These are phyloP conservation scores for Teleopsis dalmanni DNA, from an alignment of 1,140 invertebrate species.

Conservation along the genomic window DNA sequence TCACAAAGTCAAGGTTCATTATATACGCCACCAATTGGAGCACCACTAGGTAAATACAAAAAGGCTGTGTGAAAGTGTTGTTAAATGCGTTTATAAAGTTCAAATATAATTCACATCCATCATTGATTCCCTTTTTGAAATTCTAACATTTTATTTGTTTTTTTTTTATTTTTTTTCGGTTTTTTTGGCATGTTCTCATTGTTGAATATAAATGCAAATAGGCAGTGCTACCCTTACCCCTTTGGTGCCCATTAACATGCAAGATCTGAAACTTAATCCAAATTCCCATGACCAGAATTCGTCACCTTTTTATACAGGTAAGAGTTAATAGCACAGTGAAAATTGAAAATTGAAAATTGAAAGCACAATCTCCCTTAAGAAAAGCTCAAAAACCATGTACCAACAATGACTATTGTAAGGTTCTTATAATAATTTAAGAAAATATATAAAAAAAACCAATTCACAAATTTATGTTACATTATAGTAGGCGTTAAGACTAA, in stretches of 20 bases:
- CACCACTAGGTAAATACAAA: conserved; percentile 57
- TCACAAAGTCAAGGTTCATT: conserved; percentile 62
- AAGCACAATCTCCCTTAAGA: no score
- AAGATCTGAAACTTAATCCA: conserved; percentile 63
- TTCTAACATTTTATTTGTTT: neutral
- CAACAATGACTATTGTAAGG: no score
- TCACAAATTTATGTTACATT: no score
- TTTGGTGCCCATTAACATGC: conserved; percentile 68
- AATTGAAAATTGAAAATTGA: no score
- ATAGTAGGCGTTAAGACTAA: no score
- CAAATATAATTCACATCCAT: neutral
- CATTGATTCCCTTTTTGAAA: neutral
- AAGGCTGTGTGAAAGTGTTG: neutral
- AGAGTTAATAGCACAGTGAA: no score
- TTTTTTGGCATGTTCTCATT: conserved; percentile 9
- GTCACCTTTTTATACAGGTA: conserved; percentile 61
- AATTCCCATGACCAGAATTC: conserved; percentile 54
- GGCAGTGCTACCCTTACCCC: conserved; percentile 63
- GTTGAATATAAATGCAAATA: conserved; percentile 15
- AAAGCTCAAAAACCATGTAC: no score
- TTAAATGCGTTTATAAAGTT: neutral
- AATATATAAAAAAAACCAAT: no score
- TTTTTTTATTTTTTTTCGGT: conserved; percentile 1
- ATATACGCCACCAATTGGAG: conserved; percentile 68
- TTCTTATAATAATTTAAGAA: no score